Evolutionary conservation across 2,888 invertebrate species (phyloP), one percentile per base, ranked within the genome.

Genomic region (Lasiommata megera): DNA sequence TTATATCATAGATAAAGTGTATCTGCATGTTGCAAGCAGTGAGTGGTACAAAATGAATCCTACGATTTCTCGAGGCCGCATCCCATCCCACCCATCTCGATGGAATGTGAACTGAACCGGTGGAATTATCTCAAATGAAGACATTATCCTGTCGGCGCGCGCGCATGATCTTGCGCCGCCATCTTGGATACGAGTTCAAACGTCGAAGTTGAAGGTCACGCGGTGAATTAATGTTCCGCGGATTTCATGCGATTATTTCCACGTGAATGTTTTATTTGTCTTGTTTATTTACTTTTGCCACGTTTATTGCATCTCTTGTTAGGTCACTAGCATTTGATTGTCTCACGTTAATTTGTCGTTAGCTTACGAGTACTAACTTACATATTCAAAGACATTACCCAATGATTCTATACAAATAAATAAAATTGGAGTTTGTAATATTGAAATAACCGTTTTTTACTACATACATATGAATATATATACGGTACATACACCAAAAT

Each of bases 81-180:
- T 80, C 79, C 83, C 74, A 51, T 80, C 79, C 83, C 84, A 83
- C 82, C 77, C 81, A 78, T 73, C 68, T 72, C 69, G 73, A 69
- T 59, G 78, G 80, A 80, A 82, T 82, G 79, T 75, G 79, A 77
- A 80, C 78, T 74, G 64, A 68, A 68, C 70, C 73, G 68, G 65
- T 69, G 74, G 78, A 80, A 84, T 84, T 85, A 86, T 86, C 83
- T 84, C 78, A 79, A 84, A 88, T 86, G 85, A 87, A 88, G 87
- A 87, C 87, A 86, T 88, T 87, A 88, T 81, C 77, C 78, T 69
- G 73, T 65, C 71, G 68, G 68, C 72, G 74, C 77, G 80, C 79
- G 79, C 79, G 70, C 73, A 61, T 60, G 57, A 46, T 54, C 62
- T 60, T 36, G 57, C 57, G 51, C 58, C 60, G 54, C 56, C 56